These are phyloP conservation scores for Megalurothrips usitatus DNA, from an alignment of 2,888 invertebrate genomes.

Conservation along the genomic window DNA sequence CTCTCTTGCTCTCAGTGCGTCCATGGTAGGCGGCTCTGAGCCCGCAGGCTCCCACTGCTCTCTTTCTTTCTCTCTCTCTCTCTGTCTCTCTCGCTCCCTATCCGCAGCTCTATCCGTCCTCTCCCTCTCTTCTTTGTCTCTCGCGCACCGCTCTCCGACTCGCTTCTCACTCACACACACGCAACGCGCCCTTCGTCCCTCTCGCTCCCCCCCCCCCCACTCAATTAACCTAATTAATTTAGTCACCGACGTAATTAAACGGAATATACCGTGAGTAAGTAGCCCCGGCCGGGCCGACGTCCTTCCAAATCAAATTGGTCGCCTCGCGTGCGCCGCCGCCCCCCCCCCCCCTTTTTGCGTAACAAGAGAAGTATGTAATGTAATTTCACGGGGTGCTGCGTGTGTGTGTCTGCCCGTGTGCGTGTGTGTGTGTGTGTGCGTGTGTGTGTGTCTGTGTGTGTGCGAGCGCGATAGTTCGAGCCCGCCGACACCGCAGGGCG, in stretches of 20 bases:
- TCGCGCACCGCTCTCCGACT: no score
- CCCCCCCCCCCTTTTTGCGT: not conserved
- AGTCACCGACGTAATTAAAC: slow-evolving; percentile 24
- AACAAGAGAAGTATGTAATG: slow-evolving; percentile 24
- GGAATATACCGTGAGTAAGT: slow-evolving; percentile 24
- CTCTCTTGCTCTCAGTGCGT: not conserved
- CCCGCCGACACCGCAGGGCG: not conserved
- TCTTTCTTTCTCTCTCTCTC: not conserved
- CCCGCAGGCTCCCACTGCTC: not conserved
- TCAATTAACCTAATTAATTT: slow-evolving; percentile 24
- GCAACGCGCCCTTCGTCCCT: not conserved
- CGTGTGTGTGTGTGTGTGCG: not conserved
- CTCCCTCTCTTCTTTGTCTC: not conserved
- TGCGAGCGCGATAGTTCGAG: not conserved
- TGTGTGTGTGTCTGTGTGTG: not conserved
- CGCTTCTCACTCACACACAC: no score
- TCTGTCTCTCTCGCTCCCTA: not conserved
- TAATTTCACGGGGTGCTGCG: not conserved
- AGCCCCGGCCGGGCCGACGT: not conserved
- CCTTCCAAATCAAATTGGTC: not conserved
- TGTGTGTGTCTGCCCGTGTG: not conserved
- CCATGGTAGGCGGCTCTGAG: not conserved
- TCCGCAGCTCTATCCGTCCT: not conserved
- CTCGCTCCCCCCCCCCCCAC: not conserved
- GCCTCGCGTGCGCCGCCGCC: not conserved